Percentiles rank a stretch among this genome's conserved stretches.
Evolutionary conservation across 1,140 invertebrate species (phyloP).

Genomic region (Anastrepha ludens): DNA sequence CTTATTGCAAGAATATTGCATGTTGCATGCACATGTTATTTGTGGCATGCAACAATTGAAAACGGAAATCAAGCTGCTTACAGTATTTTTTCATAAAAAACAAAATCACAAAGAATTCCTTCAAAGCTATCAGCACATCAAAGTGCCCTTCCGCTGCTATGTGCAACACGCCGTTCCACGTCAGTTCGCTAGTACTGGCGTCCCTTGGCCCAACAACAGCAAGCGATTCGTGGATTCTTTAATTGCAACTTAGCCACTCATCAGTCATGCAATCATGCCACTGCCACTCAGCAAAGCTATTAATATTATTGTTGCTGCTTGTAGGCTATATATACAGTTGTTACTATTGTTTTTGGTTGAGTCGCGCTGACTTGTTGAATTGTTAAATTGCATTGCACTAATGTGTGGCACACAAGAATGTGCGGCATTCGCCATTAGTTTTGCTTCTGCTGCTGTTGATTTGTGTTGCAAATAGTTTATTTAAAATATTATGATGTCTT

Average conservation of each 20-base stretch:
- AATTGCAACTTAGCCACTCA: constrained; percentile 43
- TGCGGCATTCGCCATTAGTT: constrained; percentile 14
- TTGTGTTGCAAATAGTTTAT: not conserved
- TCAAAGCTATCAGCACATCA: not conserved
- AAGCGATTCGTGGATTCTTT: not conserved
- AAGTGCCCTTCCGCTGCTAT: not conserved
- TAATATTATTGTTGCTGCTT: constrained; percentile 42
- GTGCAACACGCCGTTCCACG: not conserved
- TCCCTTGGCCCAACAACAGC: not conserved
- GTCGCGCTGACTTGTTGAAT: constrained; percentile 33
- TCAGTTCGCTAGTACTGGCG: not conserved
- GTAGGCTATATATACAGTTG: not conserved
- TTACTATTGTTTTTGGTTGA: not conserved
- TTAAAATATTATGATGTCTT: not conserved
- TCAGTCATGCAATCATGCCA: constrained; percentile 45
- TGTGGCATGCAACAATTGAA: constrained; percentile 35
- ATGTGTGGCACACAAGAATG: constrained; percentile 35
- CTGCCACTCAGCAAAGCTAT: constrained; percentile 41
- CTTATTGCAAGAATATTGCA: not conserved
- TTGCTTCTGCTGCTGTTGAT: not conserved
- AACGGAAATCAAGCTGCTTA: not conserved
- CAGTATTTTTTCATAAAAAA: not conserved
- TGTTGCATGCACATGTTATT: constrained; percentile 1
- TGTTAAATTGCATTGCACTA: constrained; percentile 43
- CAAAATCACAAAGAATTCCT: not conserved